These are phyloP conservation scores for Coccyzus lansbergi DNA, from an alignment of 2,797 vertebrate genomes.

Conservation along the genomic window DNA sequence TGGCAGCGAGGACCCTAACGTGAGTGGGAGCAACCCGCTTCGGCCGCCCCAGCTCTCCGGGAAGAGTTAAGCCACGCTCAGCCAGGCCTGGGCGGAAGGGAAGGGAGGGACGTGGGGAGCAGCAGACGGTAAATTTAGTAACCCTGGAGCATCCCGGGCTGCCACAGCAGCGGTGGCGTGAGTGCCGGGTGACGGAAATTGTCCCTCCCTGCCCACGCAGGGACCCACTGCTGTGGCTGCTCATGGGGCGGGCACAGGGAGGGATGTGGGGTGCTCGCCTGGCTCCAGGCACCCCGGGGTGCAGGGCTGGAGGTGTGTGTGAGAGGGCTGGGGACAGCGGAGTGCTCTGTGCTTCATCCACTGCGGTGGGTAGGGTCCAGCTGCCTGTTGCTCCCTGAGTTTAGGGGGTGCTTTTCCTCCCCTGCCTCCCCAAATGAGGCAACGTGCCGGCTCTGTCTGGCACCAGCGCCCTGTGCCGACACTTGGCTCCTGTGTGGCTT, in stretches of 20 bases:
- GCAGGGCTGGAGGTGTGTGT: background rate
- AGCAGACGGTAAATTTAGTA: constrained; percentile 53
- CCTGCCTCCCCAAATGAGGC: background rate
- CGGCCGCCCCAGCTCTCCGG: accelerated
- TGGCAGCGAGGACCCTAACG: accelerated
- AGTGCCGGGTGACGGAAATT: background rate
- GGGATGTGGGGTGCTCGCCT: accelerated
- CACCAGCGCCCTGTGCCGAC: accelerated
- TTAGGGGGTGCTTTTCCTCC: background rate
- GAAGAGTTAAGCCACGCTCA: constrained; percentile 6
- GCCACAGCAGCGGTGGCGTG: background rate
- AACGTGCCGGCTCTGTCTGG: accelerated
- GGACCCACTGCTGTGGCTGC: background rate
- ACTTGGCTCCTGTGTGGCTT: accelerated
- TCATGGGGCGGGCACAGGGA: background rate
- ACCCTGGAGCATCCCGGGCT: background rate
- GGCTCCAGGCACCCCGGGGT: background rate
- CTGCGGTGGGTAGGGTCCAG: background rate
- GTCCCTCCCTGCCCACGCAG: background rate
- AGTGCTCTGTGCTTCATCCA: background rate
- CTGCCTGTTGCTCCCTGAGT: accelerated
- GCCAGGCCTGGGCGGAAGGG: constrained; percentile 38
- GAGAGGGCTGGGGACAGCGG: background rate
- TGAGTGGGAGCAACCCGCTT: background rate
- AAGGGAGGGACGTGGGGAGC: constrained; percentile 39